Percentiles rank a stretch among this genome's conserved stretches.
Evolutionary conservation across 2,797 vertebrate species (phyloP).

Genomic region (Galaxias olidus): DNA sequence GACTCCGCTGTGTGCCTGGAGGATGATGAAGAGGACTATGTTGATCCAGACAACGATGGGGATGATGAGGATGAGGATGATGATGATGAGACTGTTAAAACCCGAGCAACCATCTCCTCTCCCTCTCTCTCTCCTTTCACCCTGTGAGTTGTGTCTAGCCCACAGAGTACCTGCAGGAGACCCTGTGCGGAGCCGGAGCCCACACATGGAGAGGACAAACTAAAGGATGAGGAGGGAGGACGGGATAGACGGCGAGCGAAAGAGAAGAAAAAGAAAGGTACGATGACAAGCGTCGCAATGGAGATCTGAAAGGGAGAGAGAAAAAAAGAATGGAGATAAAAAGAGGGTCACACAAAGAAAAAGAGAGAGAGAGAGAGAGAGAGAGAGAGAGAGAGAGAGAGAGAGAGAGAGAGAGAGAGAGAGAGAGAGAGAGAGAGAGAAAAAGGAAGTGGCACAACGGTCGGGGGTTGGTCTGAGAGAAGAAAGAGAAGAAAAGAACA

Average conservation of each 20-base stretch:
- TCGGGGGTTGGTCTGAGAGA: constrained; percentile 29
- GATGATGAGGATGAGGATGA: constrained; percentile 33
- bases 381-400: constrained; percentile 38
- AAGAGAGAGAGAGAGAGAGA: constrained; percentile 26
- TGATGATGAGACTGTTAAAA: no score
- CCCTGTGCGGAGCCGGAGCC: constrained; percentile 62
- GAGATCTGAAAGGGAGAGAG: constrained; percentile 6
- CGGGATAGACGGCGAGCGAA: constrained; percentile 21
- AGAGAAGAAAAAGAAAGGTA: constrained; percentile 5
- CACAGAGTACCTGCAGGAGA: constrained; percentile 58
- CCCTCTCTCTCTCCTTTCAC: constrained; percentile 3
- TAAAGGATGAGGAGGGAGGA: constrained; percentile 15
- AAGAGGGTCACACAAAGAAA: constrained; percentile 59
- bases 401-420: constrained; percentile 54
- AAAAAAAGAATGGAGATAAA: constrained; percentile 49
- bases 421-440: constrained; percentile 47
- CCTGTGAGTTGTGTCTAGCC: constrained; percentile 33
- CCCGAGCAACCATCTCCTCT: neutral
- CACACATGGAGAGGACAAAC: constrained; percentile 54
- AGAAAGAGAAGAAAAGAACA: constrained; percentile 32
- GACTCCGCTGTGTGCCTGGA: constrained; percentile 18
- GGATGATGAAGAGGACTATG: constrained; percentile 25
- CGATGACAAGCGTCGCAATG: neutral
- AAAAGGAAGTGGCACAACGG: constrained; percentile 18
- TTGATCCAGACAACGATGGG: no score